These are phyloP conservation scores for Pogonus chalceus DNA, from an alignment of 1,140 invertebrate species.

Conservation along the genomic window DNA sequence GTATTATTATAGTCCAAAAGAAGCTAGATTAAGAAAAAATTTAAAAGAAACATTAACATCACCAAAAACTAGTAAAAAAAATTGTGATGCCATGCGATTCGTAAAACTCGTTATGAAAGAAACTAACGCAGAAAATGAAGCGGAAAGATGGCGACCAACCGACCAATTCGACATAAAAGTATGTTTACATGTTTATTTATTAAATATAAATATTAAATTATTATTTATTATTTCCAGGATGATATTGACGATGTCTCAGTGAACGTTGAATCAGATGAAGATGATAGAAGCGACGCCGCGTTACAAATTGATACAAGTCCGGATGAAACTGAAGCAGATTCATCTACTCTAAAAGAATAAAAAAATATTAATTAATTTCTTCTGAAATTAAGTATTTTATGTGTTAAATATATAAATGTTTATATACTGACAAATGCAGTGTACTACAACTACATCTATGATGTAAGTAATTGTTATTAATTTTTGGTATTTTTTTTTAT, in stretches of 20 bases:
- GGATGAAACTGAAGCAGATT: background rate
- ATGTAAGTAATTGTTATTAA: too few species aligned
- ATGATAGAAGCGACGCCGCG: background rate
- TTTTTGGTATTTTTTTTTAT: too few species aligned
- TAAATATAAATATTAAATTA: background rate
- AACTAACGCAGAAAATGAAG: background rate
- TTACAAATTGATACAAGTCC: background rate
- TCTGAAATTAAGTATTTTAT: too few species aligned
- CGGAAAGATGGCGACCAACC: background rate
- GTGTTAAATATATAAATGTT: too few species aligned
- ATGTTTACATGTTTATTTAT: background rate
- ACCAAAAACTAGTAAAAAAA: slow-evolving; percentile 7
- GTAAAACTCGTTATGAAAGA: slow-evolving; percentile 5
- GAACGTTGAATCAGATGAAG: background rate
- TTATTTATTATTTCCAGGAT: background rate
- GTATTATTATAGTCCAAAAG: slow-evolving; percentile 38
- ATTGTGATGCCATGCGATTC: slow-evolving; percentile 8
- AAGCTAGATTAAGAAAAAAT: slow-evolving; percentile 33
- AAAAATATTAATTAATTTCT: too few species aligned
- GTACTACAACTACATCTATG: too few species aligned
- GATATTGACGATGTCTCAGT: background rate
- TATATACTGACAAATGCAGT: too few species aligned
- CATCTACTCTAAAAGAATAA: background rate
- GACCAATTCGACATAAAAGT: background rate
- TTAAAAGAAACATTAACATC: slow-evolving; percentile 19